A percentile compares a stretch with the other conserved stretches of the same genome.
Conservation (phyloP, 92 coral and sea anemone species). For the Zoanthus sociatus region DNA sequence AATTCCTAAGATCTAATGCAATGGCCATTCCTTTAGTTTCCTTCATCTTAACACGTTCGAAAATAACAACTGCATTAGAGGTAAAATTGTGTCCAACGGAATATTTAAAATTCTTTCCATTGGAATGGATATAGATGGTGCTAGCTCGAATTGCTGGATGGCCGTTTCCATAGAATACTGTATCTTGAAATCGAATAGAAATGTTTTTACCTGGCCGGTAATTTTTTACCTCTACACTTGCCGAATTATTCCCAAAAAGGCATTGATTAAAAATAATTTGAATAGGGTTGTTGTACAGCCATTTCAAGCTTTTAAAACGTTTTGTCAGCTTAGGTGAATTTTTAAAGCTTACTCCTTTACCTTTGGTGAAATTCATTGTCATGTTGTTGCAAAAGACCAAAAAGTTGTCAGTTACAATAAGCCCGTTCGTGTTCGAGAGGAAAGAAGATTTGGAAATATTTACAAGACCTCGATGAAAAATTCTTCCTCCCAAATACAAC, state of each 20-base stretch:
- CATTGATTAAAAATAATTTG: background rate
- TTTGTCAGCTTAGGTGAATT: background rate
- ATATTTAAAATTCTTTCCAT: background rate
- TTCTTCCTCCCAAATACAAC: background rate
- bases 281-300: background rate
- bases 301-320: background rate
- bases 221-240: background rate
- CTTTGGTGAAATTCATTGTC: conserved; percentile 3
- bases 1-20: background rate
- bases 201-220: background rate
- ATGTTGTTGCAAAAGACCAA: background rate
- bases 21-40: background rate
- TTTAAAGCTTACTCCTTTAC: background rate
- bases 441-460: background rate
- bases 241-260: conserved; percentile 1
- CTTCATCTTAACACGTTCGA: too few relatives aligned
- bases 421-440: background rate
- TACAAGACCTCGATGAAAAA: background rate
- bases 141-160: background rate
- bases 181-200: too few relatives aligned
- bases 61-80: too few relatives aligned
- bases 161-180: background rate
- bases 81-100: background rate
- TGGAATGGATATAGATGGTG: background rate
- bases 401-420: background rate